Evolutionary conservation across 2,113 vertebrate genomes (phyloP).

Genomic region (Vulpes lagopus): DNA sequence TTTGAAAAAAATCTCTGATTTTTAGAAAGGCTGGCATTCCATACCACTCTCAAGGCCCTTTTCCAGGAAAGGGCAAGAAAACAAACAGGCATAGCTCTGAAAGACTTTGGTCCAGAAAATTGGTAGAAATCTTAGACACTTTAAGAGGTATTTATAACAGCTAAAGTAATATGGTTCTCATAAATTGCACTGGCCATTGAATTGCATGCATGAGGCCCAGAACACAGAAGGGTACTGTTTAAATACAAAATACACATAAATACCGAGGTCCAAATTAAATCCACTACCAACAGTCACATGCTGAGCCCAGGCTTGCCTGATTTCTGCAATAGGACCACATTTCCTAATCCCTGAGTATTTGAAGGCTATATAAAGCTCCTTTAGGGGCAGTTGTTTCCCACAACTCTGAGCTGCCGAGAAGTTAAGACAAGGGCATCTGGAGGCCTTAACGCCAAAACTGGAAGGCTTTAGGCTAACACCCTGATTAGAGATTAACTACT

Average conservation of each 20-base stretch:
- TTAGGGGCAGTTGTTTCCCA: slow-evolving; percentile 69
- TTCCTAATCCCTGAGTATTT: slow-evolving; percentile 70
- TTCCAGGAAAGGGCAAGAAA: slow-evolving; percentile 46
- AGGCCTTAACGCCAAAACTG: slow-evolving; percentile 63
- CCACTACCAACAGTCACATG: slow-evolving; percentile 42
- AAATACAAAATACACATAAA: slow-evolving; percentile 51
- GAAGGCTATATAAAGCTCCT: slow-evolving; percentile 75
- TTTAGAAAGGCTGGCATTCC: background rate
- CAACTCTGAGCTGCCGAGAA: slow-evolving; percentile 66
- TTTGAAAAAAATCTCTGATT: background rate
- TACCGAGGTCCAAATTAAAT: slow-evolving; percentile 42
- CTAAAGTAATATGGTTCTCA: slow-evolving; percentile 6
- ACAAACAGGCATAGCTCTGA: background rate
- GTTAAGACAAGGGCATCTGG: slow-evolving; percentile 79
- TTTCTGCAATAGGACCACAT: slow-evolving; percentile 54
- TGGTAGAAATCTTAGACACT: slow-evolving; percentile 24
- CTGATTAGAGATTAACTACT: slow-evolving; percentile 78
- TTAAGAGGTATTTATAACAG: background rate
- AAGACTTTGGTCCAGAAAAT: background rate
- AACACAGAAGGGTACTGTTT: slow-evolving; percentile 38
- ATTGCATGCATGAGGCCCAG: background rate
- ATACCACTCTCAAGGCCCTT: slow-evolving; percentile 43
- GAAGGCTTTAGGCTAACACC: slow-evolving; percentile 73
- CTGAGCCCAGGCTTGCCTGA: slow-evolving; percentile 29
- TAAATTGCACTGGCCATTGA: background rate